Conservation (phyloP, 2,113 vertebrate genomes). For the Zapus hudsonius region DNA sequence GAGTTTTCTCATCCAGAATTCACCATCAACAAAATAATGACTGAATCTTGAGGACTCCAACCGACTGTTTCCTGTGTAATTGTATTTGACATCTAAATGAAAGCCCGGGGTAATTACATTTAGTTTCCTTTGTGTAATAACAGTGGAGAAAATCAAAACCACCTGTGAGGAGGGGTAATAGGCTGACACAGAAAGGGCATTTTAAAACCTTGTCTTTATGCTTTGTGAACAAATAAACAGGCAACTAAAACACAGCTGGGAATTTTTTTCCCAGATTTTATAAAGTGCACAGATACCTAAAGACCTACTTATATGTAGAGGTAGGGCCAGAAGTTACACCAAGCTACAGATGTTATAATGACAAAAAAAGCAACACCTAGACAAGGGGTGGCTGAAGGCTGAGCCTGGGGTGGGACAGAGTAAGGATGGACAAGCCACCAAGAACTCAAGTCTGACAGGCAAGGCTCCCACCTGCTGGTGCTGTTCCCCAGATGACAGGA, state of each 20-base stretch:
- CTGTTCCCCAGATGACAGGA: background rate
- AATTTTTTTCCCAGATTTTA: background rate
- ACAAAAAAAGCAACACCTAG: background rate
- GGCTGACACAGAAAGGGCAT: slow-evolving; percentile 32
- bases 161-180: background rate
- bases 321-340: background rate
- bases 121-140: slow-evolving; percentile 42
- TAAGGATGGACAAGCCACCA: background rate
- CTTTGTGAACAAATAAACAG: slow-evolving; percentile 41
- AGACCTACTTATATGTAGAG: background rate
- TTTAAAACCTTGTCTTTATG: background rate
- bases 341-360: background rate
- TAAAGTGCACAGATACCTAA: background rate
- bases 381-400: background rate
- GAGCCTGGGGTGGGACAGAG: background rate
- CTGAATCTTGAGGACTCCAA: background rate
- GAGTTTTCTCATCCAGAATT: slow-evolving; percentile 13
- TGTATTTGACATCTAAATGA: slow-evolving; percentile 64
- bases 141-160: slow-evolving; percentile 26
- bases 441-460: background rate
- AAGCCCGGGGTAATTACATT: slow-evolving; percentile 65
- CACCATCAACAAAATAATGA: background rate
- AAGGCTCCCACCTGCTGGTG: background rate
- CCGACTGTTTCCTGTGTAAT: slow-evolving; percentile 54
- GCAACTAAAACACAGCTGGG: slow-evolving; percentile 32